phyloP scores from a whole-genome alignment of 2,113 vertebrate genomes.

The Corythornis vintsioides region DNA sequence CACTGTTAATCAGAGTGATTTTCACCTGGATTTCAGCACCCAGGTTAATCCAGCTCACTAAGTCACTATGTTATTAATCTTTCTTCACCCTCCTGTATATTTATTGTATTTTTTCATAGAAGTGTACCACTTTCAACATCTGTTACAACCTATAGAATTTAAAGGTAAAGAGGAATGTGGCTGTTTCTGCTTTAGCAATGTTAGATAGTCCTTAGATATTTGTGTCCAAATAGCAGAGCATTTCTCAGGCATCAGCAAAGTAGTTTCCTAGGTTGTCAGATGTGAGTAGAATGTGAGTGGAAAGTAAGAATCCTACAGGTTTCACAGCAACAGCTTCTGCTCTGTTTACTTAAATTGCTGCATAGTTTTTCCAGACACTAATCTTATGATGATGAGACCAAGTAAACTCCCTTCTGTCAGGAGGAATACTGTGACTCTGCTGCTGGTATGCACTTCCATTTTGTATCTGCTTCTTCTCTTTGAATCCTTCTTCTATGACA shows the following conservation, averaged over 20 bases:
- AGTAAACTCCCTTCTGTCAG: neutral
- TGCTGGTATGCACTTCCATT: neutral
- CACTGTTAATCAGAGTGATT: slow-evolving; percentile 17
- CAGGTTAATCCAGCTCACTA: slow-evolving; percentile 5
- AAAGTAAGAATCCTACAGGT: neutral
- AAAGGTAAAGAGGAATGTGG: neutral
- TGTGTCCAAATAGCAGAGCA: neutral
- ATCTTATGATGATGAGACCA: neutral
- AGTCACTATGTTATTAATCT: neutral
- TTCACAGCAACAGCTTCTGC: neutral
- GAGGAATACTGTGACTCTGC: neutral
- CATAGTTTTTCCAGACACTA: neutral
- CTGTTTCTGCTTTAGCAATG: neutral
- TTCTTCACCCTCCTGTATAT: neutral
- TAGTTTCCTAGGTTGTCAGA: neutral
- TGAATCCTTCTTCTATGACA: neutral
- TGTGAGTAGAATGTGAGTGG: neutral
- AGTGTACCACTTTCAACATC: neutral
- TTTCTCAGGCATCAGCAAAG: neutral
- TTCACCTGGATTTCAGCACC: neutral
- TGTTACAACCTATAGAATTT: neutral
- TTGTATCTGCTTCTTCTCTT: neutral
- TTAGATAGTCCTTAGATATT: neutral
- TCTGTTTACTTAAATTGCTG: neutral
- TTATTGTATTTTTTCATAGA: slow-evolving; percentile 10